Base-by-base conservation (phyloP, 2,888 invertebrate species). In the Torymus tubicola region DNA sequence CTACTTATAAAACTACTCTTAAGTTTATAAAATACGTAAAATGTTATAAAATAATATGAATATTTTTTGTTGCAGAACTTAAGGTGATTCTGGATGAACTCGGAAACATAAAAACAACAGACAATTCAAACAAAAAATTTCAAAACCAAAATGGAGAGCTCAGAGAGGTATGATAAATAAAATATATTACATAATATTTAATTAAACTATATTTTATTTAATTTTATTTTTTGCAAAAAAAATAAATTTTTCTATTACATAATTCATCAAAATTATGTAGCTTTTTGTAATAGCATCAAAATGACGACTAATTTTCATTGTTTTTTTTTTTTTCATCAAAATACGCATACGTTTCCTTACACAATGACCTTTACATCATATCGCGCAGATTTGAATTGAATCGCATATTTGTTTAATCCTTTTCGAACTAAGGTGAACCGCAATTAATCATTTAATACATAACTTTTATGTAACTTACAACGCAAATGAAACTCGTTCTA, bases 11-110 rank as follows among this genome's bases (percentile, higher is more conserved):
- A 8, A 42, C 42, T 42, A 42, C 42, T 8, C 8, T 42, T 42
- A 8, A 8, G 8, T 42, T 42, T 4, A 8, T 42, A 8, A 42
- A 4, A 42, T 42, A 42, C 42, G 8, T 42, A 8, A 42, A 1
- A 21, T 21, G n/a, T n/a, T n/a, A 21, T 21, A 21, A 42, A 8
- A n/a, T 65, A 52, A 2, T 11, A 16, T 60, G 21, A 53, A 42
- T 21, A 65, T 68, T 81, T 75, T 53, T 12, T 77, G 80, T 84
- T 85, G 4, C 85, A 88, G 87, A 87, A 85, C 83, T 86, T 84
- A 81, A 89, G 90, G 88, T 89, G 89, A 87, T 89, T 85, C 83
- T 84, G 74, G 83, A 83, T 85, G 71, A 74, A 81, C 81, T 78
- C 83, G 83, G 83, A 82, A 68, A 77, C 84, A 42, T 24, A 64